Percentiles rank a stretch among this genome's conserved stretches.
Evolutionary conservation across 2,888 invertebrate species (phyloP).

Genomic region (Philhelius pedissequus): DNA sequence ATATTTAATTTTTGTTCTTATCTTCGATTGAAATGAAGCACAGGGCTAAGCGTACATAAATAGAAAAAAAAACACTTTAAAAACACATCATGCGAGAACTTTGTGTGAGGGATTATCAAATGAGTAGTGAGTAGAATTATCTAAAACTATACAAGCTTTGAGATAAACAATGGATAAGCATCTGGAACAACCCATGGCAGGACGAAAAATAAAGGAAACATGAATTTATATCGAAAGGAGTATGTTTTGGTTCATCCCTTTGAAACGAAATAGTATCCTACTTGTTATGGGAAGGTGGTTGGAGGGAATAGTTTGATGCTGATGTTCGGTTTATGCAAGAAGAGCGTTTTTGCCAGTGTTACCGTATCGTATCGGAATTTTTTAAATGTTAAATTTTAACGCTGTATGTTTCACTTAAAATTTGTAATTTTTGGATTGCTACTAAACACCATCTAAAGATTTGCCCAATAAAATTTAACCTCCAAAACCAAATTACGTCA

Average conservation of each 20-base stretch:
- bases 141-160: conserved; percentile 49
- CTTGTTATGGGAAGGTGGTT: too few species aligned
- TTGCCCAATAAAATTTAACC: too few species aligned
- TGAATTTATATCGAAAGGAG: not conserved
- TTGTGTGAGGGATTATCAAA: conserved; percentile 56
- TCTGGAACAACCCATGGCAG: conserved; percentile 1
- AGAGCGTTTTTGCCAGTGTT: not conserved
- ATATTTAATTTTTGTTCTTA: conserved; percentile 7
- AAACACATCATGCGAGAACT: conserved; percentile 23
- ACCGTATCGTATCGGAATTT: not conserved
- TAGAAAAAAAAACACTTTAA: conserved; percentile 36
- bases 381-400: not conserved
- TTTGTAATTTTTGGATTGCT: too few species aligned
- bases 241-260: not conserved
- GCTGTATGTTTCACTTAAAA: too few species aligned
- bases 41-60: conserved; percentile 36
- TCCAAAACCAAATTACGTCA: too few species aligned
- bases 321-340: not conserved
- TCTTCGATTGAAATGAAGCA: conserved; percentile 47
- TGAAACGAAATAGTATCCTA: not conserved
- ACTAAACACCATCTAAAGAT: too few species aligned
- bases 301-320: conserved; percentile 17
- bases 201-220: not conserved
- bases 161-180: conserved; percentile 46
- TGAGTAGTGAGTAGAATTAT: conserved; percentile 52